A percentile compares a stretch with the other conserved stretches of the same genome.
Evolutionary conservation across 1,140 invertebrate genomes (phyloP).

Genomic region (Monomorium pharaonis): DNA sequence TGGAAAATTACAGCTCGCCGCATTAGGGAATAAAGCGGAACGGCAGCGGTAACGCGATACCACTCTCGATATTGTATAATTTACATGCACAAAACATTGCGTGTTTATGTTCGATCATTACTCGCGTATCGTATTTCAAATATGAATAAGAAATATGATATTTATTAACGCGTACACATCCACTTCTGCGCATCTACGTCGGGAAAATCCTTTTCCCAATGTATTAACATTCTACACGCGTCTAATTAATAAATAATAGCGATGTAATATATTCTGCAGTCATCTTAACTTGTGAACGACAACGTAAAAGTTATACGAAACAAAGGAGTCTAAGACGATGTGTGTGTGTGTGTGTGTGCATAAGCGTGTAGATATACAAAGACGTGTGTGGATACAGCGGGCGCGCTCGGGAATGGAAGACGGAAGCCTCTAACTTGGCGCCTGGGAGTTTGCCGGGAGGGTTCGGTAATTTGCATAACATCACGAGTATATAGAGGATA

Average conservation of each 20-base stretch:
- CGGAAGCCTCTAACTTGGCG: conserved; percentile 48
- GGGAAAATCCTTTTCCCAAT: too few species aligned
- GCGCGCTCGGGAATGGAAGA: conserved; percentile 26
- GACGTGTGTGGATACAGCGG: conserved; percentile 3
- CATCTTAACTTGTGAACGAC: background rate
- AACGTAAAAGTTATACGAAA: conserved; percentile 16
- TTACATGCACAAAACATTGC: background rate
- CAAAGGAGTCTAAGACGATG: background rate
- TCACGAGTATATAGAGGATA: conserved; percentile 68
- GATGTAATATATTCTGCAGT: background rate
- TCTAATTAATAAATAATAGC: conserved; percentile 44
- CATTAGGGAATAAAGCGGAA: background rate
- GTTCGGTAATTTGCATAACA: conserved; percentile 70
- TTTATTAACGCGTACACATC: background rate
- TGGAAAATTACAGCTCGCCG: conserved; percentile 26
- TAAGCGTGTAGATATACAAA: conserved; percentile 14
- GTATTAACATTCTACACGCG: background rate
- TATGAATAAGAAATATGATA: background rate
- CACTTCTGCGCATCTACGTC: background rate
- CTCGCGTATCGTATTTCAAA: background rate
- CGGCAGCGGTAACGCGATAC: background rate
- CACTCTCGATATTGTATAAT: background rate
- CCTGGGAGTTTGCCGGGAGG: conserved; percentile 53
- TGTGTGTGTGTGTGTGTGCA: background rate
- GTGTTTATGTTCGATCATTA: background rate